Evolutionary conservation across 1,140 invertebrate genomes (phyloP), one percentile per base, ranked within the genome.

Genomic region (Venturia canescens): DNA sequence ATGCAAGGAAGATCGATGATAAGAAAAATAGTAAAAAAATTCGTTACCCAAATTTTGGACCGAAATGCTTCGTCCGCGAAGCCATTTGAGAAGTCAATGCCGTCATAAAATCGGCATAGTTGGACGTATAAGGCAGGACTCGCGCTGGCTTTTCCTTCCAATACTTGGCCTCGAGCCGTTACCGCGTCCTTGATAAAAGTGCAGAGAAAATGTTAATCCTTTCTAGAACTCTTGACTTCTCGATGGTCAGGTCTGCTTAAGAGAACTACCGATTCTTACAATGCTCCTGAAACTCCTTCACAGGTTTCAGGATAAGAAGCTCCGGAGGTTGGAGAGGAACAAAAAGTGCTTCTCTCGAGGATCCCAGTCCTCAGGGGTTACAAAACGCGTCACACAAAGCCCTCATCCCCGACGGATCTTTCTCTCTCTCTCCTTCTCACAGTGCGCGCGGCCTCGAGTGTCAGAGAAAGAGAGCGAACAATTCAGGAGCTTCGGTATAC

Each of bases 391-490:
- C 82, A 82, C 83, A 83, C 83, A 82, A 85, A 81, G 84, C 77
- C 86, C 77, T 86, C 83, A 86, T 85, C 83, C 82, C 84, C 80
- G 85, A 85, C 86, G 83, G 72, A 79, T 79, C 18, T 34, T 38
- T n/a, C 34, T 67, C 48, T 31, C 63, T 53, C 23, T 77, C 5
- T 38, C 53, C 57, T 80, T 66, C 71, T 76, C 53, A 44, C 70
- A 75, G 60, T 48, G 15, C 31, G 57, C n/a, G n/a, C n/a, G n/a
- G n/a, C n/a, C 21, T 44, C 57, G 31, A 34, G 57, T 44, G 21
- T 3, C 21, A 57, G 29, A 34, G 53, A 27, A 29, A 38, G 26
- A 23, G 16, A 71, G 38, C n/a, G 75, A 77, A 31, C 31, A 60
- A 26, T 77, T 57, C 75, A 63, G n/a, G 23, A 80, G 78, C 34